Percentiles rank a stretch among this genome's conserved stretches.
Conservation (phyloP, 2,888 invertebrate species). For the Carabus problematicus region DNA sequence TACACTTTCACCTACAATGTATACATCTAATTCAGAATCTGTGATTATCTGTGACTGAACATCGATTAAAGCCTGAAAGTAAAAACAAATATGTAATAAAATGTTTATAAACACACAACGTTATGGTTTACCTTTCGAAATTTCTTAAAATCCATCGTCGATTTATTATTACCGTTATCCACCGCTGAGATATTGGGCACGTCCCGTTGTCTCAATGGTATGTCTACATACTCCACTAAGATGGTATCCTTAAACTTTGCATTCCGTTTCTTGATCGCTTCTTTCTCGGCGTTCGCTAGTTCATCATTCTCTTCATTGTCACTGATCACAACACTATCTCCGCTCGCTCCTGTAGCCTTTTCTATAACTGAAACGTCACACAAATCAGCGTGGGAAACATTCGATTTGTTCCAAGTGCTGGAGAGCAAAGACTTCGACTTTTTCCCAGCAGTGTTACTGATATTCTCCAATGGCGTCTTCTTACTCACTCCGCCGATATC, state of each 20-base stretch:
- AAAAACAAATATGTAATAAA: slow-evolving; percentile 4
- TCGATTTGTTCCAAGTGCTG: neutral
- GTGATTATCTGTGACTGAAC: slow-evolving; percentile 16
- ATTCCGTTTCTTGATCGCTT: slow-evolving; percentile 46
- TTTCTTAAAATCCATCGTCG: slow-evolving; percentile 48
- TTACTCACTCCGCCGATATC: neutral
- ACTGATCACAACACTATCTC: too few species aligned
- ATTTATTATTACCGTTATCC: too few species aligned
- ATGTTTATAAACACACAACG: too few species aligned
- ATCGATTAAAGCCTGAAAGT: neutral
- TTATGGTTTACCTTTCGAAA: slow-evolving; percentile 49
- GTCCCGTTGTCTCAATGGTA: slow-evolving; percentile 27
- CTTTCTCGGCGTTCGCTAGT: slow-evolving; percentile 43
- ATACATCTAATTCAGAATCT: neutral
- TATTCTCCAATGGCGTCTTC: slow-evolving; percentile 27
- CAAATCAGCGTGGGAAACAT: neutral
- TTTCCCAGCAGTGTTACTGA: slow-evolving; percentile 10
- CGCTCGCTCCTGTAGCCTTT: neutral
- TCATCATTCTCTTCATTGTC: slow-evolving; percentile 19
- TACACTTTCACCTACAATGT: slow-evolving; percentile 14
- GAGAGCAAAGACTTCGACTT: neutral
- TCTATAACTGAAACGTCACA: neutral
- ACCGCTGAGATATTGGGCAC: neutral
- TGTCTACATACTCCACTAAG: slow-evolving; percentile 45
- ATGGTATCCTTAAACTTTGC: slow-evolving; percentile 50